Evolutionary conservation across 2,888 invertebrate species (phyloP), one percentile per base, ranked within the genome.

Genomic region (Agriopis aurantiaria): DNA sequence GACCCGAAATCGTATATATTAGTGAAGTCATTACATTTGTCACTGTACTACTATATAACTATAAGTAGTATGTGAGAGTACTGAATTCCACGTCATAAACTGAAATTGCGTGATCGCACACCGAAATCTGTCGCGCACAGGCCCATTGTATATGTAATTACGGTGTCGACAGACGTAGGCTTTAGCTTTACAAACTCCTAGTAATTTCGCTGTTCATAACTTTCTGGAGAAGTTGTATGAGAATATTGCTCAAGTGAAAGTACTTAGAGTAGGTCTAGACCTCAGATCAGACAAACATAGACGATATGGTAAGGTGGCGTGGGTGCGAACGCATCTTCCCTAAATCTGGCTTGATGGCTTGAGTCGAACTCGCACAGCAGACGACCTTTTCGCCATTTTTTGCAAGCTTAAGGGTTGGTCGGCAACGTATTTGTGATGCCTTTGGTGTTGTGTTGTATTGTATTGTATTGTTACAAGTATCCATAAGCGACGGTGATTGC

Each of bases 101-200:
- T 53, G 46, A 57, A 65, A 61, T 65, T 61, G 49, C 63, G 46
- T 55, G 52, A 64, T 71, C 51, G 55, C 23, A 65, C 45, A 58
- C 68, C 61, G 64, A 72, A 68, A 72, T 55, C 72, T 72, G 74
- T 75, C 72, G 65, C 52, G 61, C 59, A 65, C 72, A 71, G 68
- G 59, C 10, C 74, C 45, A 69, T 75, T 75, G 65, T 75, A 63
- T 45, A 52, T 56, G 58, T 72, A 75, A 72, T 75, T 75, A 75
- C 66, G 61, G 53, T 58, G 59, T 48, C 64, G 56, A 56, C 65
- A 55, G 53, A 69, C 53, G 48, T 52, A 48, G 45, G 65, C 58
- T 52, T 45, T 59, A 46, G 43, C 62, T 57, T 53, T 69, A 43
- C 12, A 60, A 64, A 60, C 64, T 59, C 43, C 51, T 40, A 52